phyloP scores from a whole-genome alignment of 1,140 invertebrate species.

The Heliconius congener region DNA sequence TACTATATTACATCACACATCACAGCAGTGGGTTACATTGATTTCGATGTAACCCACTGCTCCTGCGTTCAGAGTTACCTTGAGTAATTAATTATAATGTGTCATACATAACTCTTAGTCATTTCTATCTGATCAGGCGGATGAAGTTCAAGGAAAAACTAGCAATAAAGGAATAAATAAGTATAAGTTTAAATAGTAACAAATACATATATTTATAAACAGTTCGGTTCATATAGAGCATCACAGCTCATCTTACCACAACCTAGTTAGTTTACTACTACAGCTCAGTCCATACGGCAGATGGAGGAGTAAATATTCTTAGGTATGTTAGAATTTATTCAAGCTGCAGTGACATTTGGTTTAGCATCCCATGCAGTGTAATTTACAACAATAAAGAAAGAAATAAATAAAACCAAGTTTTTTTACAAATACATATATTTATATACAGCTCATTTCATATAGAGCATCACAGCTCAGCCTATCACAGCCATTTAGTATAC shows the following conservation, averaged over 20 bases:
- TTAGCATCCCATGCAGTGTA: slow-evolving; percentile 55
- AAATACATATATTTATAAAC: neutral
- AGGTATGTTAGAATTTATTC: slow-evolving; percentile 53
- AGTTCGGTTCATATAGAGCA: neutral
- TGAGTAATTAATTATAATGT: too few species aligned
- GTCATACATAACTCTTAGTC: too few species aligned
- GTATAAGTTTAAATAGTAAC: neutral
- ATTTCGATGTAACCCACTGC: too few species aligned
- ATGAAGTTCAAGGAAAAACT: too few species aligned
- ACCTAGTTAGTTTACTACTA: neutral
- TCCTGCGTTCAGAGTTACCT: too few species aligned
- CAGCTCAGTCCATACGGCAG: slow-evolving; percentile 52
- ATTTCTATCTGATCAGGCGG: too few species aligned
- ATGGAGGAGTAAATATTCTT: slow-evolving; percentile 44
- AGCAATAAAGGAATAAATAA: neutral
- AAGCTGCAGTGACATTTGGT: slow-evolving; percentile 47
- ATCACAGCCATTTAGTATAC: neutral
- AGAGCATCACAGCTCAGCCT: neutral
- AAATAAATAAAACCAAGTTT: neutral
- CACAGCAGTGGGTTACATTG: too few species aligned
- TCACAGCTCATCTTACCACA: slow-evolving; percentile 26
- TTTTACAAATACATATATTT: neutral
- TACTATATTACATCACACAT: too few species aligned
- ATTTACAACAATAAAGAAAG: neutral
- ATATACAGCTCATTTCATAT: neutral